Conservation (phyloP, 1,140 invertebrate genomes). For the Araneus ventricosus region DNA sequence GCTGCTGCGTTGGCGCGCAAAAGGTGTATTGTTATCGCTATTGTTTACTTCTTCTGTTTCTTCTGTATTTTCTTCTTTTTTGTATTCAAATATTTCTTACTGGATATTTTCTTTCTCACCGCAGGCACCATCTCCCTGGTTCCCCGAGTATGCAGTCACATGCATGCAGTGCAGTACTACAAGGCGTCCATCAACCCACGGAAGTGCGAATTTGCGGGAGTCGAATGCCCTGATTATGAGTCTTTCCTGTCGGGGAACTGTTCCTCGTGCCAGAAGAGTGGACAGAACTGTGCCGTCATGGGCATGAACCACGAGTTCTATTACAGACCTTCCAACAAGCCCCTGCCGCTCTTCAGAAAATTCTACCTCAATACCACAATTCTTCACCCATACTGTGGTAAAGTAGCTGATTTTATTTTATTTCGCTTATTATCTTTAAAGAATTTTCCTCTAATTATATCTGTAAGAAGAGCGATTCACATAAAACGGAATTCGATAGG, state of each 20-base stretch:
- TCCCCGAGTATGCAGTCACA: conserved; percentile 59
- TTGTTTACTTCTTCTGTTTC: too few species aligned
- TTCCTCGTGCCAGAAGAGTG: background rate
- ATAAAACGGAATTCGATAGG: background rate
- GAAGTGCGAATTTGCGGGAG: conserved; percentile 43
- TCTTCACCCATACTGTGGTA: conserved; percentile 64
- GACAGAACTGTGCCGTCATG: conserved; percentile 57
- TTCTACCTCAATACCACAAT: conserved; percentile 65
- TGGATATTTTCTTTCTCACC: background rate
- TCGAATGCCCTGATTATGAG: conserved; percentile 43
- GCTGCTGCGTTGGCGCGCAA: too few species aligned
- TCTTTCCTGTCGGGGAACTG: background rate
- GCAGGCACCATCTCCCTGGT: conserved; percentile 62
- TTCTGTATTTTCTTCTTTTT: too few species aligned
- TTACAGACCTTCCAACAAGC: background rate
- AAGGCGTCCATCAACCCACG: conserved; percentile 61
- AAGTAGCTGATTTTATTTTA: background rate
- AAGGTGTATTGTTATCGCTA: too few species aligned
- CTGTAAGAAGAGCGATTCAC: background rate
- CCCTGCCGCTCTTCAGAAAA: background rate
- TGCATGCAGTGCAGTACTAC: conserved; percentile 70
- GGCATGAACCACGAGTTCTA: conserved; percentile 61
- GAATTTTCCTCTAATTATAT: background rate
- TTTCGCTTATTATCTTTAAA: background rate
- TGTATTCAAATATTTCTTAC: too few species aligned